Evolutionary conservation across 1,140 invertebrate genomes (phyloP).

Genomic region (Spodoptera litura): DNA sequence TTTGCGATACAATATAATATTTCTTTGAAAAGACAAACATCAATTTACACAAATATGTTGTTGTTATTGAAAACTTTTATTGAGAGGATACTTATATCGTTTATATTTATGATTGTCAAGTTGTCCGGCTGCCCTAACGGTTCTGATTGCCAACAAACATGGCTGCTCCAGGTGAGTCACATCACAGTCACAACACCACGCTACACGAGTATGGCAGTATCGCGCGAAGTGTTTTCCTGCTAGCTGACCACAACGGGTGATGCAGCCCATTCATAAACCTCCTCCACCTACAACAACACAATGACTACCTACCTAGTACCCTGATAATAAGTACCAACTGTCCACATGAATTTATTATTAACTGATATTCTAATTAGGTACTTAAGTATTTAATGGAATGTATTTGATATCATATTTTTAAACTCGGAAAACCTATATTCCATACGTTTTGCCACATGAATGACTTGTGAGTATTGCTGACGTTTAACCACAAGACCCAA

Average conservation of each 20-base stretch:
- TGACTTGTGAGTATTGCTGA: background rate
- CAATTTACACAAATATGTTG: background rate
- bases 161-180: slow-evolving; percentile 5
- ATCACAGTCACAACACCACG: background rate
- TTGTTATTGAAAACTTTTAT: background rate
- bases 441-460: background rate
- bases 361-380: background rate
- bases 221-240: slow-evolving; percentile 18
- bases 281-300: background rate
- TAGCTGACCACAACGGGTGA: slow-evolving; percentile 8
- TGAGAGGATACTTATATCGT: background rate
- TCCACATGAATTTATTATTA: background rate
- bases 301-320: background rate
- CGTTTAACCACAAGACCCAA: slow-evolving; percentile 1
- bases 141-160: slow-evolving; percentile 13
- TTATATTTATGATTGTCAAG: background rate
- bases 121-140: slow-evolving; percentile 10
- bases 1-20: slow-evolving; percentile 2
- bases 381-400: too few relatives aligned
- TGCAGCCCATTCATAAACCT: slow-evolving; percentile 15
- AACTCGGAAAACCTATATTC: background rate
- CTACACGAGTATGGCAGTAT: background rate
- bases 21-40: background rate
- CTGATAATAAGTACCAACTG: background rate
- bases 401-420: too few relatives aligned